phyloP scores from a whole-genome alignment of 2,888 invertebrate genomes.

The Galerucella calmariensis region DNA sequence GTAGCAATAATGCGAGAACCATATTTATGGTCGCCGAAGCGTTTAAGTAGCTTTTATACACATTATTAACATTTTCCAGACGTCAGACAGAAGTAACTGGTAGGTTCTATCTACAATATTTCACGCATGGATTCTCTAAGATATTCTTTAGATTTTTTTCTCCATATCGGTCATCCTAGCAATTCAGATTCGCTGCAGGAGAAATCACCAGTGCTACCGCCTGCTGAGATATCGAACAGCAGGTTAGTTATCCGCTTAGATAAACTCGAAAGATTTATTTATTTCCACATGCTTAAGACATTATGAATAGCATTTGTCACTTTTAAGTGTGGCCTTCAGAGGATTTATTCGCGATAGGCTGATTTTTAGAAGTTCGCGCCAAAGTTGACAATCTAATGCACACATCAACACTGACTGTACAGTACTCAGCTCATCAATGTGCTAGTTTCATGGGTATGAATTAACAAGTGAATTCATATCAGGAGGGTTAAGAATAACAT shows the following conservation, averaged over 20 bases:
- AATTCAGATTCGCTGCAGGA: constrained; percentile 37
- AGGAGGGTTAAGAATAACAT: no score
- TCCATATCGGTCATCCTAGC: constrained; percentile 12
- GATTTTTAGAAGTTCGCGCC: no score
- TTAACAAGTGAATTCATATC: no score
- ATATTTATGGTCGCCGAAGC: not conserved
- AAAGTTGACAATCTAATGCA: no score
- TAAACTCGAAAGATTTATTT: constrained; percentile 31
- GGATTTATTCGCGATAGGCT: no score
- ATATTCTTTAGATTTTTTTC: constrained; percentile 16
- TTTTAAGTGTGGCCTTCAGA: no score
- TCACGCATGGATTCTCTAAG: constrained; percentile 26
- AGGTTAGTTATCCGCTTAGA: constrained; percentile 28
- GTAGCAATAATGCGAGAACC: constrained; percentile 4
- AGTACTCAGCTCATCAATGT: no score
- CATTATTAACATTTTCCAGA: constrained; percentile 9
- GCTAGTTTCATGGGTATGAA: no score
- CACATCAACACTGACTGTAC: no score
- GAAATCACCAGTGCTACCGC: constrained; percentile 36
- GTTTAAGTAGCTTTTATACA: constrained; percentile 9
- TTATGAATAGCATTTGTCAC: constrained; percentile 22
- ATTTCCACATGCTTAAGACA: constrained; percentile 15
- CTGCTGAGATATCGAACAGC: constrained; percentile 37
- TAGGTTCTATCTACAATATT: constrained; percentile 26
- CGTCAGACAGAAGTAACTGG: constrained; percentile 29